Evolutionary conservation across 2,113 vertebrate genomes (phyloP).

Genomic region (Notothenia coriiceps): DNA sequence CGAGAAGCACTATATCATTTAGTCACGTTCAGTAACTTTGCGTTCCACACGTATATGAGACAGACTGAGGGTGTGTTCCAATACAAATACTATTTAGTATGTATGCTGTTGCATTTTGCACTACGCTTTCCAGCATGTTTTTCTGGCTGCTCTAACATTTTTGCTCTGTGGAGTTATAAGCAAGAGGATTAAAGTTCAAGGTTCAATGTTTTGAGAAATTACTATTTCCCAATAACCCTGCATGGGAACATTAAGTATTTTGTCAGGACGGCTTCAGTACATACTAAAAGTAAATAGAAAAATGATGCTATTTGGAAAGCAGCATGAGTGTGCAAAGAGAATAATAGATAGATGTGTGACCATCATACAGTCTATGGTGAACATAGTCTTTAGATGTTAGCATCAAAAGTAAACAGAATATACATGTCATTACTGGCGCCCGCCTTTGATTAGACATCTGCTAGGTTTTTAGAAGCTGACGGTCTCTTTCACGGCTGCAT

Average conservation of each 20-base stretch:
- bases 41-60: conserved; percentile 14
- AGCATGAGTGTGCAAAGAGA: conserved; percentile 5
- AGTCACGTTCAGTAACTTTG: conserved; percentile 35
- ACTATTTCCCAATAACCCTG: too few species aligned
- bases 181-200: too few species aligned
- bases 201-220: too few species aligned
- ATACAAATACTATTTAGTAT: too few species aligned
- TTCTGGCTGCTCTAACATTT: too few species aligned
- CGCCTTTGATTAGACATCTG: conserved; percentile 42
- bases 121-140: too few species aligned
- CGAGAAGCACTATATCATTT: conserved; percentile 43
- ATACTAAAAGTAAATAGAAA: too few species aligned
- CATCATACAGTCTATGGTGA: neutral
- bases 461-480: conserved; percentile 37
- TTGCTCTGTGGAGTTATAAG: too few species aligned
- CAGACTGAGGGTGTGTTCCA: neutral
- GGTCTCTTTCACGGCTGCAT: conserved; percentile 30
- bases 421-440: neutral
- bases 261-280: too few species aligned
- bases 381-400: conserved; percentile 31
- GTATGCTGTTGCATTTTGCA: too few species aligned
- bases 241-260: too few species aligned
- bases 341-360: conserved; percentile 29
- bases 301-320: too few species aligned
- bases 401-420: conserved; percentile 29